Conservation (phyloP, 2,888 invertebrate species). For the Euzophera pinguis region DNA sequence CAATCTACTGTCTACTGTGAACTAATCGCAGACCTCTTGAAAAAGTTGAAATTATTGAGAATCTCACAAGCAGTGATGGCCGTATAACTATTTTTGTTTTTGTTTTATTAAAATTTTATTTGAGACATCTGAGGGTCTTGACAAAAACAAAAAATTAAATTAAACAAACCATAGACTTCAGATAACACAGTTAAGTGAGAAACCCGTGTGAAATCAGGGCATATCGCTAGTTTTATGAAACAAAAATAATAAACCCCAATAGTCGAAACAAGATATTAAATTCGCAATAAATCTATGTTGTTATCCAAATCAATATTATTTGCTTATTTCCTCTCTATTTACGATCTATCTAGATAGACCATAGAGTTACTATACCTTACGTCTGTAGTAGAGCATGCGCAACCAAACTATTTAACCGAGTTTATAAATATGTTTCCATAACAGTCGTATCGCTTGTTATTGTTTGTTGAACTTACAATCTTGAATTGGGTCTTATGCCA, state of each 20-base stretch:
- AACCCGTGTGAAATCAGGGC: background rate
- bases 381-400: background rate
- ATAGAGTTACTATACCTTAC: background rate
- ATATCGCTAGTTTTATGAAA: background rate
- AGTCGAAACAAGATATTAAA: conserved; percentile 24
- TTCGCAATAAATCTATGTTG: conserved; percentile 36
- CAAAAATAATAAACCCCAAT: conserved; percentile 1
- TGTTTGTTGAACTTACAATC: too few species aligned
- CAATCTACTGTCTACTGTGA: too few species aligned
- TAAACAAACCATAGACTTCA: background rate
- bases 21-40: too few species aligned
- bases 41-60: too few species aligned
- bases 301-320: conserved; percentile 10
- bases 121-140: too few species aligned
- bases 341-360: background rate
- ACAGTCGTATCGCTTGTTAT: too few species aligned
- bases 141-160: background rate
- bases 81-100: too few species aligned
- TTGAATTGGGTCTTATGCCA: too few species aligned
- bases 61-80: too few species aligned
- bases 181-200: background rate
- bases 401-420: too few species aligned
- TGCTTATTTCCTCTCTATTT: conserved; percentile 9
- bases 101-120: too few species aligned
- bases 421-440: too few species aligned